Evolutionary conservation across 2,888 invertebrate genomes (phyloP).

Genomic region (Cabera pusaria): DNA sequence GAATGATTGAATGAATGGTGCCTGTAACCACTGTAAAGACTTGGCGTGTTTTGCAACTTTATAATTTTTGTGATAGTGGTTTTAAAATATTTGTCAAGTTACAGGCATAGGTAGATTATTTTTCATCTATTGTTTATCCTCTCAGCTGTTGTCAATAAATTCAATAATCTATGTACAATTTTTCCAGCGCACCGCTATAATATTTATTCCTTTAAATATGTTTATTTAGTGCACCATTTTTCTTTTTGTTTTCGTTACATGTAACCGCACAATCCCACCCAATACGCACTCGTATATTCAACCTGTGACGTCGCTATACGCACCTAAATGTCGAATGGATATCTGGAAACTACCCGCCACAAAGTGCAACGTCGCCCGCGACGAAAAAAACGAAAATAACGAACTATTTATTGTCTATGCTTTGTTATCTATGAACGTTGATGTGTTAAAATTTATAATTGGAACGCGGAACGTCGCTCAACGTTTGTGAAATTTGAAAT

Average conservation of each 20-base stretch:
- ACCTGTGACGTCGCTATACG: constrained; percentile 53
- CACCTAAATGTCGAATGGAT: constrained; percentile 64
- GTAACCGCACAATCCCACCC: constrained; percentile 80
- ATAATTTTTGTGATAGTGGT: too few relatives aligned
- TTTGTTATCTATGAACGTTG: constrained; percentile 43
- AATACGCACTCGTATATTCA: constrained; percentile 60
- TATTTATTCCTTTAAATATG: constrained; percentile 45
- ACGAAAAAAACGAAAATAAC: constrained; percentile 82
- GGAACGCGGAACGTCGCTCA: constrained; percentile 13
- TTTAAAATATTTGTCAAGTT: too few relatives aligned
- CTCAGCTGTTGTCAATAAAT: constrained; percentile 16
- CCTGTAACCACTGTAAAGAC: too few relatives aligned
- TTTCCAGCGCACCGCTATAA: constrained; percentile 39
- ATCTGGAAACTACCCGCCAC: constrained; percentile 68
- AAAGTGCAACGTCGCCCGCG: constrained; percentile 82
- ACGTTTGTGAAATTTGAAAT: constrained; percentile 26
- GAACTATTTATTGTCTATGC: constrained; percentile 29
- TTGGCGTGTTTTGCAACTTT: too few relatives aligned
- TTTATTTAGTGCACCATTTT: constrained; percentile 83
- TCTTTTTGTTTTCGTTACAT: constrained; percentile 82
- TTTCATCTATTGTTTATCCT: too few relatives aligned
- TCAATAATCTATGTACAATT: constrained; percentile 34
- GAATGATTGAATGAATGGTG: too few relatives aligned
- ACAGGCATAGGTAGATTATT: too few relatives aligned
- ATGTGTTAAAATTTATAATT: constrained; percentile 24